Evolutionary conservation across 2,888 invertebrate species (phyloP), one percentile per base, ranked within the genome.

Genomic region (Cerceris rybyensis): DNA sequence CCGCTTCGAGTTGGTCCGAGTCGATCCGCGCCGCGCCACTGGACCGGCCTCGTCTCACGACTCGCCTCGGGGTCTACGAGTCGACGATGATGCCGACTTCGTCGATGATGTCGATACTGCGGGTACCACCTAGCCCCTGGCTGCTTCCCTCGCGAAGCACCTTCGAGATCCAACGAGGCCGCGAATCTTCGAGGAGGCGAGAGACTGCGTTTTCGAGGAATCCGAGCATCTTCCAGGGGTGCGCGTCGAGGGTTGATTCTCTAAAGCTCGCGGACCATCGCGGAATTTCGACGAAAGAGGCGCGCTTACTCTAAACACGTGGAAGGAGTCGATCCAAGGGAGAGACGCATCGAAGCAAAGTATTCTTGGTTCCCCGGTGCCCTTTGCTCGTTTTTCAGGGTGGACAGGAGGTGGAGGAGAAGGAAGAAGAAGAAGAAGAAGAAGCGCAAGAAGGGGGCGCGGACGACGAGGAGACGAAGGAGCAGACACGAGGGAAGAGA

Each of bases 21-120:
- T 49, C 60, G 13, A 9, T 50, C 60, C 43, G 69, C 54, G 55
- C 71, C 68, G 46, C 43, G 57, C 55, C 52, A 55, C 43, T 78
- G 70, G 64, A 57, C 39, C 54, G 59, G 71, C 52, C 68, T 65
- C 72, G 61, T 83, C 78, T 76, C 68, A 72, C 54, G 60, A 58
- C 57, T 28, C 28, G 80, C 86, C 86, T 75, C 71, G 68, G 75
- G 80, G 74, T 54, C 66, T 61, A 68, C 57, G 54, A n/a, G 50
- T 75, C 76, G 74, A 78, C 66, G 82, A 69, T 69, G 82, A 73
- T 76, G 84, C 75, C 72, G 80, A 79, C 75, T 71, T 70, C 46
- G 69, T 80, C 63, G 72, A 80, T 74, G 59, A 61, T 70, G 78
- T 60, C 11, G 46, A 46, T 46, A 6, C 46, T 46, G 46, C 46